phyloP scores from a whole-genome alignment of 2,888 invertebrate species.

The Chymomyza fuscimana region DNA sequence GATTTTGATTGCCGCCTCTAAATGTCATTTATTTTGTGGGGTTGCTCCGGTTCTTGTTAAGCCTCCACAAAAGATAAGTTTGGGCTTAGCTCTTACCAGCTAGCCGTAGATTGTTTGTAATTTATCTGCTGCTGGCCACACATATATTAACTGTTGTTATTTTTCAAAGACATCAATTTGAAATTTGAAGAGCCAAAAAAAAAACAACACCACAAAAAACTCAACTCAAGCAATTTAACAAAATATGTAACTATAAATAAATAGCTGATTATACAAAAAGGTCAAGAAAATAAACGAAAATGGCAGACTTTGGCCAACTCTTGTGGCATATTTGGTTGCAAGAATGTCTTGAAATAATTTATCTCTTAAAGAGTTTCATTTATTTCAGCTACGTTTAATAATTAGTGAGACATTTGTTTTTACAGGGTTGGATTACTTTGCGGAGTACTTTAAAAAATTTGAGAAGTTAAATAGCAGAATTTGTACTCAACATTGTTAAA shows the following conservation, averaged over 20 bases:
- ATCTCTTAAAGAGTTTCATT: neutral
- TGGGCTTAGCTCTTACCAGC: neutral
- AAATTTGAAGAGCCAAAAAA: neutral
- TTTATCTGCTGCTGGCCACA: neutral
- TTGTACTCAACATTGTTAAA: too few species aligned
- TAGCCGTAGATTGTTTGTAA: neutral
- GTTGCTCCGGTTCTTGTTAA: neutral
- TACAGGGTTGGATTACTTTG: too few species aligned
- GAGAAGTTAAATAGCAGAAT: too few species aligned
- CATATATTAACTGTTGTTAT: neutral
- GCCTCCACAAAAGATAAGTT: neutral
- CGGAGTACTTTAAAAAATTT: too few species aligned
- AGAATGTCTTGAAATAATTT: neutral
- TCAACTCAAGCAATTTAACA: neutral
- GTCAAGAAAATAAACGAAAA: neutral
- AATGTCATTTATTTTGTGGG: neutral
- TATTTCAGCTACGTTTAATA: too few species aligned
- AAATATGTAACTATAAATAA: slow-evolving; percentile 1
- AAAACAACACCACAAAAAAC: neutral
- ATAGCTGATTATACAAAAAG: neutral
- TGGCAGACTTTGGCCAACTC: too few species aligned
- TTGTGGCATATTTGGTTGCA: neutral
- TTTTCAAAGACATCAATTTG: neutral
- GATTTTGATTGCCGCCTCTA: slow-evolving; percentile 42
- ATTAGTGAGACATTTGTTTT: too few species aligned